Evolutionary conservation across 2,888 invertebrate genomes (phyloP), one percentile per base, ranked within the genome.

Genomic region (Drosophila diplacantha): DNA sequence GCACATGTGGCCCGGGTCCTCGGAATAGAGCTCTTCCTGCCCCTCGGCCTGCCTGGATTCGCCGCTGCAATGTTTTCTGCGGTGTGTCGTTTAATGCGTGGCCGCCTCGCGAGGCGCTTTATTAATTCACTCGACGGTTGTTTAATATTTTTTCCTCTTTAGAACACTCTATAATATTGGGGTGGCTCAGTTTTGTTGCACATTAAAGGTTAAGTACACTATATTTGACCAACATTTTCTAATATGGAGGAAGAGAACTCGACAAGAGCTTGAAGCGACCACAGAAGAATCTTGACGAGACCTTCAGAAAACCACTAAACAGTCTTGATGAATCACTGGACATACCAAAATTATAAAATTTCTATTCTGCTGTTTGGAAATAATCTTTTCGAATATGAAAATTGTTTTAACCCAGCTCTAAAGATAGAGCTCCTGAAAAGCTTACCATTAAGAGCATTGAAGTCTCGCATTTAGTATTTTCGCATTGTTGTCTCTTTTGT

Each of bases 121-220:
- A 78, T 78, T 78, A 78, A 78, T 78, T 78, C 78, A 78, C 83
- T 78, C 78, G 78, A 73, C 83, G 83, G 67, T 68, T 78, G 75
- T 69, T 82, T 72, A 74, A 80, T 80, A 73, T 68, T 82, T 72
- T 60, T 59, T 65, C 67, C 69, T 64, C 66, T 60, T 53, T 56
- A 44, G 39, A 7, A 38, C 39, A 32, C 43, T 7, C 66, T 37
- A 54, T 16, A 24, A 8, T 9, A 2, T 7, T n/a, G 32, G 20
- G 22, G 20, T 29, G n/a, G 6, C 14, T 55, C 11, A 34, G 43
- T 39, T 16, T 29, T 35, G 46, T 6, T 14, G 3, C 3, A 22
- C 5, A 24, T 3, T 41, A 41, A 41, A 5, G 14, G 9, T 3
- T 5, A 16, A 11, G 16, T 11, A 12, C 3, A 26, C 2, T 6